Base-by-base conservation (phyloP, 2,797 vertebrate genomes). In the Varecia variegata region DNA sequence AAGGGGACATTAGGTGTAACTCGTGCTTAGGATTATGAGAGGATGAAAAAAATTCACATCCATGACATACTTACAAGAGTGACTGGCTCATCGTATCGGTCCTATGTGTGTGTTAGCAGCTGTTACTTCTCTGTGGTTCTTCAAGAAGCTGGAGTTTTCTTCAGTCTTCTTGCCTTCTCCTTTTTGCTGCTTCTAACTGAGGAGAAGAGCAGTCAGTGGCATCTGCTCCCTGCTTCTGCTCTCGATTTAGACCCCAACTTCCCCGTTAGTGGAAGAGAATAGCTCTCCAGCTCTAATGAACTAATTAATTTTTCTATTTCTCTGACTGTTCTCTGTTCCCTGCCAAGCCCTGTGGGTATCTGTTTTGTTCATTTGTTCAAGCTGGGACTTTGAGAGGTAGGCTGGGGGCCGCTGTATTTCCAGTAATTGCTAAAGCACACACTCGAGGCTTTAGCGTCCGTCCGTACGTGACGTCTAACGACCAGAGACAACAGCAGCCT, bases 31-130 rank as follows among this genome's bases (percentile, higher is more conserved):
- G 45, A 10, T 20, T n/a, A 5, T 9, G 20, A 20, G 38, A 77
- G 58, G 43, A 27, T 18, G 1, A 3, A 58, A 67, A 14, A 56
- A 17, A 12, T 13, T 8, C 15, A 23, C 0, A 0, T 23, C 10
- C 2, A 0, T 0, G 23, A 35, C 2, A 23, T 3, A 35, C 27
- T 80, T 15, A 7, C 13, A 10, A 7, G 56, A 47, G 47, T 38
- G 32, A 35, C 18, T 5, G 0, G 18, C 35, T 13, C 30, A 0
- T 1, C 1, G 11, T 2, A 7, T 7, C 45, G 2, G 2, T 7
- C 25, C 62, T n/a, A 1, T 9, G 2, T 1, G 0, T 10, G 2
- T 62, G 7, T 9, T 23, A 15, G 2, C 1, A 30, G 20, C 15
- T 20, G 17, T 6, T 8, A 4, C n/a, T 83, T 11, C n/a, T 50